Evolutionary conservation across 2,113 vertebrate species (phyloP), one percentile per base, ranked within the genome.

Genomic region (Lampris incognitus): DNA sequence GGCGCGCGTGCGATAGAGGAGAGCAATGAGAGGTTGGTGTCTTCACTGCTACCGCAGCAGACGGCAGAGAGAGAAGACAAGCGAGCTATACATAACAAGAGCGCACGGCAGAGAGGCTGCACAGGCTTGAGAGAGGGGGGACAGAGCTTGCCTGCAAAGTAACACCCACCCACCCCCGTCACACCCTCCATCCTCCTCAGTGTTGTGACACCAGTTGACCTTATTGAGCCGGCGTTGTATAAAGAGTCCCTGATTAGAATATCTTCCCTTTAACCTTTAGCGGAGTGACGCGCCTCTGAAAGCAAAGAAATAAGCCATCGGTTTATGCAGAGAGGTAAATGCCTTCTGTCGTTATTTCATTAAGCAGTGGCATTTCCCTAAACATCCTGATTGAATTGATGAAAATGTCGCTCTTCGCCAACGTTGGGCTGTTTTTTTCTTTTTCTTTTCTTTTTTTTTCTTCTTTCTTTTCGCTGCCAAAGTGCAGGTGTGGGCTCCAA

Each of bases 211-310:
- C 87, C 75, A 86, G 89, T 89, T 92, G 91, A 91, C 92, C 92
- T 92, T 93, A 91, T 93, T 89, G 91, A 91, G 91, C 76, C 84
- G 79, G 82, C 86, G 82, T 88, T 90, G 90, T 91, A 90, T 91
- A 91, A 92, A 91, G 92, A 91, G 81, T 90, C 76, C 87, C 92
- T 92, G 90, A 92, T 93, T 91, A 91, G 91, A 93, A 93, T 93
- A 93, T 84, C 84, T 91, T 91, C 81, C 84, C 84, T 90, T 92
- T 91, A 91, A 93, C 91, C 91, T 93, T 93, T 92, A 89, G 65
- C 66, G 50, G 85, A 93, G 82, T 90, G 91, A 90, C 40, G 42
- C 59, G 63, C 58, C 82, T 74, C 85, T 8, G 52, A 81, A 87
- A 81, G 73, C 79, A 60, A 77, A 81, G 78, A 83, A 87, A 88